These are phyloP conservation scores for Tachina grossa DNA, from an alignment of 2,888 invertebrate species.

Conservation along the genomic window DNA sequence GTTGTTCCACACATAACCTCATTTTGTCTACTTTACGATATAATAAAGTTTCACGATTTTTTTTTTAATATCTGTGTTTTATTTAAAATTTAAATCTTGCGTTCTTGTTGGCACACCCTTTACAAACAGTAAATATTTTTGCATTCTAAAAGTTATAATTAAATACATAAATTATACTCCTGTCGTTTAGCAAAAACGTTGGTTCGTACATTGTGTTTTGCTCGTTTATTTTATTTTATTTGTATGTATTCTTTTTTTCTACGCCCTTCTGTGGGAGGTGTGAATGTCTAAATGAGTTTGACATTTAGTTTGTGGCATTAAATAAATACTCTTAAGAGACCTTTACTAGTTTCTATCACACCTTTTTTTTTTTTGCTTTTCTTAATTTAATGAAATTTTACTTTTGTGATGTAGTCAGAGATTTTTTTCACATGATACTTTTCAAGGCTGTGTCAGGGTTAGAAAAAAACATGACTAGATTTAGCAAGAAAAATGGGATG, in stretches of 20 bases:
- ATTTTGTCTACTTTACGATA: too few relatives aligned
- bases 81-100: too few relatives aligned
- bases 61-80: too few relatives aligned
- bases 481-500: neutral
- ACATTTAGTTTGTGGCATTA: constrained; percentile 22
- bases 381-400: neutral
- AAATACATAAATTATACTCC: constrained; percentile 40
- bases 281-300: constrained; percentile 43
- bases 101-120: too few relatives aligned
- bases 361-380: constrained; percentile 12
- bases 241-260: neutral
- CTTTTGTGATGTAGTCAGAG: neutral
- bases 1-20: too few relatives aligned
- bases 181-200: constrained; percentile 27
- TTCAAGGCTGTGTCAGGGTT: neutral
- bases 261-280: neutral
- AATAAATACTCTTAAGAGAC: constrained; percentile 20
- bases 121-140: neutral
- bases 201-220: constrained; percentile 31
- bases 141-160: constrained; percentile 52
- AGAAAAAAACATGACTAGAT: neutral
- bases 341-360: constrained; percentile 17
- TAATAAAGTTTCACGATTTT: too few relatives aligned
- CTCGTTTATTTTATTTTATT: constrained; percentile 21
- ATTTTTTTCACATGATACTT: neutral